Conservation (phyloP, 2,113 vertebrate species). For the Sylvicapra grimmia region DNA sequence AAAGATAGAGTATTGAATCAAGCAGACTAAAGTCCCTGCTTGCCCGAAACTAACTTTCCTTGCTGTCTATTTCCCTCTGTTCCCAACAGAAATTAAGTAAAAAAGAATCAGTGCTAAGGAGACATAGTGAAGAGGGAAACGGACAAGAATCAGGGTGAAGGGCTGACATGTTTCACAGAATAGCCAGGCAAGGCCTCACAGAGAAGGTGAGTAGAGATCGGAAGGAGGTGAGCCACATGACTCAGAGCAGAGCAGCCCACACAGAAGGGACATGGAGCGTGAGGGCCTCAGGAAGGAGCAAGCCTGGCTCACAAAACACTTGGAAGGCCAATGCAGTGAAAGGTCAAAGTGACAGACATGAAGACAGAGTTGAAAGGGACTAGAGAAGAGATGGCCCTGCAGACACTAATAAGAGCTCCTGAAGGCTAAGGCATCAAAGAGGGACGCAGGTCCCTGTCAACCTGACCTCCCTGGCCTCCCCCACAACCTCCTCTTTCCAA, state of each 20-base stretch:
- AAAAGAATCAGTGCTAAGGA: not conserved
- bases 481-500: not conserved
- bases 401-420: not conserved
- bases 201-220: not conserved
- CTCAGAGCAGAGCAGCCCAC: not conserved
- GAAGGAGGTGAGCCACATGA: not conserved
- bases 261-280: not conserved
- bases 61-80: not conserved
- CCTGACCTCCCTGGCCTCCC: rapidly evolving
- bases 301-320: not conserved
- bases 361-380: not conserved
- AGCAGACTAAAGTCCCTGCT: not conserved
- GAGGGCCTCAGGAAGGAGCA: not conserved
- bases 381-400: not conserved
- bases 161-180: not conserved
- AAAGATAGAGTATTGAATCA: not conserved
- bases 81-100: not conserved
- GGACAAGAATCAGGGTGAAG: not conserved
- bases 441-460: not conserved
- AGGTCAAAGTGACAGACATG: not conserved
- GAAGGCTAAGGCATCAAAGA: not conserved
- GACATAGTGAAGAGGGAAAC: not conserved
- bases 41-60: not conserved
- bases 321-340: not conserved
- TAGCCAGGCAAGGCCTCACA: not conserved